Evolutionary conservation across 2,797 vertebrate species (phyloP).

Genomic region (Neosalanx taihuensis): DNA sequence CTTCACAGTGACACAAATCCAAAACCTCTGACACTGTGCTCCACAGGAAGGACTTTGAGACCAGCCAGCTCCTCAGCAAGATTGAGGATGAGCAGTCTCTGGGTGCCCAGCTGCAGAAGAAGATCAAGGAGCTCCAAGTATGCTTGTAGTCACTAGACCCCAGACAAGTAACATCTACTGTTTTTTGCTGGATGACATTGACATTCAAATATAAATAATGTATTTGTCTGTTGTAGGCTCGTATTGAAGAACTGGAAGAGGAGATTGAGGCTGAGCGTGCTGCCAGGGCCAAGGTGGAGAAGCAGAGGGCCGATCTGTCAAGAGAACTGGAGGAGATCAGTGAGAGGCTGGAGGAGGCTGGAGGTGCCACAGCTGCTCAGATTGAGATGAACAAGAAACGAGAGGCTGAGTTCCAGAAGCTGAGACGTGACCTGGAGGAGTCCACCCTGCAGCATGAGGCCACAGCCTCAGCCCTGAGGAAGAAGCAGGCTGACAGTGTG

Average conservation of each 20-base stretch:
- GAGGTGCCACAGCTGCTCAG: conserved; percentile 68
- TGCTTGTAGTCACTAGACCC: background rate
- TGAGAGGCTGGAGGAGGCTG: conserved; percentile 78
- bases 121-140: conserved; percentile 76
- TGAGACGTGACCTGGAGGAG: no score
- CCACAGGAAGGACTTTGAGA: conserved; percentile 72
- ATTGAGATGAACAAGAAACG: no score
- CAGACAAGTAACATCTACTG: background rate
- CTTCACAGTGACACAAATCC: no score
- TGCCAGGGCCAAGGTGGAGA: conserved; percentile 74
- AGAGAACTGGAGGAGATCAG: conserved; percentile 87
- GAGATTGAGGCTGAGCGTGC: conserved; percentile 80
- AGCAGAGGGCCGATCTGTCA: conserved; percentile 74
- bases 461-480: no score
- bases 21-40: background rate
- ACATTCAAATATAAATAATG: conserved; percentile 9
- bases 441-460: no score
- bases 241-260: conserved; percentile 81
- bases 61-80: conserved; percentile 66
- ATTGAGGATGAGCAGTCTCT: conserved; percentile 77
- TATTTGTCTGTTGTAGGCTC: conserved; percentile 62
- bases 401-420: no score
- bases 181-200: no score
- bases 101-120: conserved; percentile 73
- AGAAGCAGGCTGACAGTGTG: no score